These are phyloP conservation scores for Pogonomyrmex californicus DNA, from an alignment of 1,140 invertebrate species.

Conservation along the genomic window DNA sequence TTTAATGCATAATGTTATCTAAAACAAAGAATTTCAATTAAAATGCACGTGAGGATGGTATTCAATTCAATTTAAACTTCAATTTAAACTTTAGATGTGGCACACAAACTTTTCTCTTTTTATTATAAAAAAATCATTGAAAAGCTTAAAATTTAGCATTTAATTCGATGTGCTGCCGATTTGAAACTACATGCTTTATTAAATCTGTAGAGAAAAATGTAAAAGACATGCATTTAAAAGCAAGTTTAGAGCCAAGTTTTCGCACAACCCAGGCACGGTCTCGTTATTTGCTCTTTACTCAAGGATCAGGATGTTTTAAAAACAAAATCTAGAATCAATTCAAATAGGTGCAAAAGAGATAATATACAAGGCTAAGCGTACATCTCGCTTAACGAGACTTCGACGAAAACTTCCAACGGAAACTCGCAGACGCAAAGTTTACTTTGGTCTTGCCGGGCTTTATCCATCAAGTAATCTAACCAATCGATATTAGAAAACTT, in stretches of 20 bases:
- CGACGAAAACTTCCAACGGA: slow-evolving; percentile 2
- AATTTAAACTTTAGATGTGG: background rate
- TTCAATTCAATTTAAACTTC: background rate
- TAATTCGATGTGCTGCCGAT: background rate
- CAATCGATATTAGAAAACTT: slow-evolving; percentile 49
- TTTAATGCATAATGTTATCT: background rate
- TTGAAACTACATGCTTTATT: background rate
- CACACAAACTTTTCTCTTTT: background rate
- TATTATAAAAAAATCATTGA: background rate
- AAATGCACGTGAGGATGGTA: background rate
- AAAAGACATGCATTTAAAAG: background rate
- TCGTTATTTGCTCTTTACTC: background rate
- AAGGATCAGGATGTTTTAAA: background rate
- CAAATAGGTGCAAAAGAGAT: background rate
- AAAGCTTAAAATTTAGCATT: background rate
- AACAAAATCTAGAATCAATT: background rate
- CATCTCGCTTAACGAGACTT: background rate
- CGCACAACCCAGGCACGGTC: background rate
- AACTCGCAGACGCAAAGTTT: slow-evolving; percentile 38
- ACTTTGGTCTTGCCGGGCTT: background rate
- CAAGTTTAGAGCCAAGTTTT: background rate
- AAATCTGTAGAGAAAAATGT: background rate
- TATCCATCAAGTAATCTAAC: slow-evolving; percentile 18
- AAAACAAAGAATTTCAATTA: slow-evolving; percentile 10
- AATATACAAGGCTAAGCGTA: slow-evolving; percentile 2